Evolutionary conservation across 2,888 invertebrate species (phyloP).

Genomic region (Tubulanus polymorphus): DNA sequence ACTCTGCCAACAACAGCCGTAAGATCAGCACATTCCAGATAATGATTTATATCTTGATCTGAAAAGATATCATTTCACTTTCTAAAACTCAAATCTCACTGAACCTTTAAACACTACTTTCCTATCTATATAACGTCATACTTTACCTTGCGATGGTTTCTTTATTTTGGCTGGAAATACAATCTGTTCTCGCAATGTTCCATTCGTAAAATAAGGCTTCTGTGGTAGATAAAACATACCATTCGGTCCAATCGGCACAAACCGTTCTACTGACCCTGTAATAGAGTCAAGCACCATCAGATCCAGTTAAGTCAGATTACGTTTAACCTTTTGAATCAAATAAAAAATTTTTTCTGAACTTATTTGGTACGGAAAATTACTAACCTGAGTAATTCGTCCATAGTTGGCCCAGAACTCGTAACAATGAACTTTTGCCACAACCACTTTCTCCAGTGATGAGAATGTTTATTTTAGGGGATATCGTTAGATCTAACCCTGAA

Average conservation of each 20-base stretch:
- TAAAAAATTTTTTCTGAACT: not conserved
- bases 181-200: slow-evolving; percentile 58
- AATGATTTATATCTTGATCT: slow-evolving; percentile 41
- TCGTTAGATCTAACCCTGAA: slow-evolving; percentile 54
- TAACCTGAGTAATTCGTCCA: slow-evolving; percentile 72
- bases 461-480: slow-evolving; percentile 58
- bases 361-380: not conserved
- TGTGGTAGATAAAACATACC: slow-evolving; percentile 59
- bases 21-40: slow-evolving; percentile 44
- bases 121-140: no score
- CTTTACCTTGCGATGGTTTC: no score
- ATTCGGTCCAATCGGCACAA: slow-evolving; percentile 32
- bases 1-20: slow-evolving; percentile 36
- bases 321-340: no score
- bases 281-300: not conserved
- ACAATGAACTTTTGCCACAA: slow-evolving; percentile 84
- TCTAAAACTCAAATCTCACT: no score
- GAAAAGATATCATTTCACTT: no score
- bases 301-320: not conserved
- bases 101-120: no score
- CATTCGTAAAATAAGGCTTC: slow-evolving; percentile 59
- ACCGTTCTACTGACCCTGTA: slow-evolving; percentile 26
- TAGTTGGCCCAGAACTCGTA: slow-evolving; percentile 87
- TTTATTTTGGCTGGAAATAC: no score
- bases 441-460: slow-evolving; percentile 95